Evolutionary conservation across 1,140 invertebrate species (phyloP).

Genomic region (Lamellibrachia luymesi): DNA sequence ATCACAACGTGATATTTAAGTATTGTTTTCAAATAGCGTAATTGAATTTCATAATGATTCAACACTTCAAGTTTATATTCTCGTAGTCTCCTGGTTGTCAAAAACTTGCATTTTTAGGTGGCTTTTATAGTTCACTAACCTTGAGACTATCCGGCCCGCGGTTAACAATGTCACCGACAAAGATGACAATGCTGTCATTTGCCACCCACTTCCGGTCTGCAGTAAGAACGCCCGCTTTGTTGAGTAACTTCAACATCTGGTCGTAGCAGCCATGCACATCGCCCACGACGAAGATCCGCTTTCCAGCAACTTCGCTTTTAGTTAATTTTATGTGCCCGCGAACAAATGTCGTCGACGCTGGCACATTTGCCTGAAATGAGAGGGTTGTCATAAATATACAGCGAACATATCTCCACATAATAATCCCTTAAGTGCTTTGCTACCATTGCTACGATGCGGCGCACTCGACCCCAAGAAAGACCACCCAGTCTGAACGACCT

Average conservation of each 20-base stretch:
- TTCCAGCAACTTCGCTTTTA: neutral
- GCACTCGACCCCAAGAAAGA: too few relatives aligned
- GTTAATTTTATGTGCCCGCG: neutral
- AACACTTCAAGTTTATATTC: neutral
- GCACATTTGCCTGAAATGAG: neutral
- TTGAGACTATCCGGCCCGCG: neutral
- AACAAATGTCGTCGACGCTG: neutral
- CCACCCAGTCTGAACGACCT: too few relatives aligned
- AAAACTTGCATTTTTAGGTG: neutral
- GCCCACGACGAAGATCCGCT: conserved; percentile 1
- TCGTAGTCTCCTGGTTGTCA: neutral
- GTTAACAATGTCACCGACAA: conserved; percentile 9
- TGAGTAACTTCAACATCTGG: neutral
- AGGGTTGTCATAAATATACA: neutral
- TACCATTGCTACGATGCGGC: too few relatives aligned
- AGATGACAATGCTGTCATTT: neutral
- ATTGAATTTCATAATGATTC: too few relatives aligned
- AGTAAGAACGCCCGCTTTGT: conserved; percentile 3
- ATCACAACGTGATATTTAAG: too few relatives aligned
- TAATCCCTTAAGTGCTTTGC: too few relatives aligned
- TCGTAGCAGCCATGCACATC: conserved; percentile 10
- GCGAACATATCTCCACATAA: too few relatives aligned
- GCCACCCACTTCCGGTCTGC: neutral
- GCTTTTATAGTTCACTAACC: neutral
- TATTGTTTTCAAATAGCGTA: too few relatives aligned